phyloP scores from a whole-genome alignment of 2,797 vertebrate genomes.

The Chelmon rostratus region DNA sequence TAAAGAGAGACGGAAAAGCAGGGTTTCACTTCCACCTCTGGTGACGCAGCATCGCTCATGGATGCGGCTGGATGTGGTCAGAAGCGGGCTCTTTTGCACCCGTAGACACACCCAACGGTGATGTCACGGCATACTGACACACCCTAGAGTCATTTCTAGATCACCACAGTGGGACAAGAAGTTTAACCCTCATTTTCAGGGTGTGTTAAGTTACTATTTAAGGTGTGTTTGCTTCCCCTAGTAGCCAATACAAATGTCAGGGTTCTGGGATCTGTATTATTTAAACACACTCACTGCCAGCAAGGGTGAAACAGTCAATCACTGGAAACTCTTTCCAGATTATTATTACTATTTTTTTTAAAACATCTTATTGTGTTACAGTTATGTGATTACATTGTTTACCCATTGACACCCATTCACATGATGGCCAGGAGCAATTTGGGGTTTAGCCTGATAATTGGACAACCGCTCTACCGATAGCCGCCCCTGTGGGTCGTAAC shows the following conservation, averaged over 20 bases:
- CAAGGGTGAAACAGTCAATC: background rate
- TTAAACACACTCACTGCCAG: background rate
- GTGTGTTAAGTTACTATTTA: background rate
- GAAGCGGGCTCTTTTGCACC: background rate
- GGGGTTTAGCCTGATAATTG: too few relatives aligned
- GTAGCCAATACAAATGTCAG: background rate
- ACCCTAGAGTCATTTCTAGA: background rate
- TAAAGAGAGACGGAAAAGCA: background rate
- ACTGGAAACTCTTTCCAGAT: too few relatives aligned
- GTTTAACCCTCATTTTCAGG: background rate
- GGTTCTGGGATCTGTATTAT: background rate
- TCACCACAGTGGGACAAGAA: background rate
- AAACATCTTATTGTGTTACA: too few relatives aligned
- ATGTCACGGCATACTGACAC: background rate
- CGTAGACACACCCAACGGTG: background rate
- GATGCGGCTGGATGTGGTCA: constrained; percentile 4
- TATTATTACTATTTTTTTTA: too few relatives aligned
- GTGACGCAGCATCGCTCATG: background rate
- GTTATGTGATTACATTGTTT: too few relatives aligned
- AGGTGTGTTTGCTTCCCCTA: background rate
- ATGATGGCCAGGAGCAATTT: too few relatives aligned
- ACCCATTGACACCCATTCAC: too few relatives aligned
- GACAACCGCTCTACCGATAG: too few relatives aligned
- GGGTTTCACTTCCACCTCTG: background rate
- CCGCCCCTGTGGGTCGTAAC: too few relatives aligned